Percentiles rank a stretch among this genome's conserved stretches.
These are phyloP conservation scores for Cryptus armator DNA, from an alignment of 2,888 invertebrate genomes.

Conservation along the genomic window DNA sequence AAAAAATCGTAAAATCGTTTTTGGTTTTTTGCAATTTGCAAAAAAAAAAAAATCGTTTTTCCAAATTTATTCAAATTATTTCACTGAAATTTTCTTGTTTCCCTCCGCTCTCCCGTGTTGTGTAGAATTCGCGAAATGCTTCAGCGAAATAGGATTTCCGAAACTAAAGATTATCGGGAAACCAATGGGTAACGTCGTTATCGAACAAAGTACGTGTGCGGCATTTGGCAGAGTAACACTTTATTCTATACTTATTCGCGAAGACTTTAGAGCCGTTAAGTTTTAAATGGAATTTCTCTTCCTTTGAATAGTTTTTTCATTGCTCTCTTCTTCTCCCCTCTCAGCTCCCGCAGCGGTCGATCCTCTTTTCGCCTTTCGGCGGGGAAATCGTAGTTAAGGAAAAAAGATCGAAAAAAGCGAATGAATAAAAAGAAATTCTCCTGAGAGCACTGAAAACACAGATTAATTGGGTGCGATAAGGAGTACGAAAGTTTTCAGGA, in stretches of 20 bases:
- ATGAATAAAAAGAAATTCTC: slow-evolving; percentile 28
- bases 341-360: slow-evolving; percentile 11
- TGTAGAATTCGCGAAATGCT: not conserved
- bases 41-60: too few species aligned
- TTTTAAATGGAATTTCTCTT: slow-evolving; percentile 62
- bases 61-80: too few species aligned
- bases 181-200: slow-evolving; percentile 48
- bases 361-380: slow-evolving; percentile 28
- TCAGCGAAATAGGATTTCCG: not conserved
- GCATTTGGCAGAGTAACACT: slow-evolving; percentile 35
- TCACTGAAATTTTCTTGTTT: too few species aligned
- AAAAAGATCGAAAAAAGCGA: slow-evolving; percentile 5
- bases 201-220: slow-evolving; percentile 31
- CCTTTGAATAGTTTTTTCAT: slow-evolving; percentile 48
- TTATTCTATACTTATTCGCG: slow-evolving; percentile 29
- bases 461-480: slow-evolving; percentile 66
- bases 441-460: slow-evolving; percentile 45
- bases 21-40: too few species aligned
- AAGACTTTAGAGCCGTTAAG: slow-evolving; percentile 51
- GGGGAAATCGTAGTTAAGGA: slow-evolving; percentile 18
- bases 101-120: not conserved
- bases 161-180: slow-evolving; percentile 17
- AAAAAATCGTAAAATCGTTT: too few species aligned
- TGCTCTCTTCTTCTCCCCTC: slow-evolving; percentile 8
- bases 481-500: slow-evolving; percentile 42